phyloP scores from a whole-genome alignment of 2,797 vertebrate genomes.

The Sebastes wilsoni region DNA sequence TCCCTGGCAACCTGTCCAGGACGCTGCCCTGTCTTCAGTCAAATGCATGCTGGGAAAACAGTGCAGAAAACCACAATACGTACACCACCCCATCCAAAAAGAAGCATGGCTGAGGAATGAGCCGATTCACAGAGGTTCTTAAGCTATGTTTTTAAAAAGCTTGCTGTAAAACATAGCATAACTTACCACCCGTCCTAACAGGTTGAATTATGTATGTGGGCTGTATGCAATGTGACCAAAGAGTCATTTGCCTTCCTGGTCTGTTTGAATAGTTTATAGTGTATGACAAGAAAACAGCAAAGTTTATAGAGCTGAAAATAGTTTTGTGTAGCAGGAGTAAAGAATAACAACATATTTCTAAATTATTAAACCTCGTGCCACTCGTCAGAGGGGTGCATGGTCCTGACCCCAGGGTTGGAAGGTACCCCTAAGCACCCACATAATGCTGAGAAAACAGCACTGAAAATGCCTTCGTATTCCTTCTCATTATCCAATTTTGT shows the following conservation, averaged over 20 bases:
- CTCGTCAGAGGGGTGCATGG: no score
- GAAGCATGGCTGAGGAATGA: not conserved
- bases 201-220: not conserved
- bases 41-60: slow-evolving; percentile 7
- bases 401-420: not conserved
- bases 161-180: not conserved
- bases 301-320: not conserved
- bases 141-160: no score
- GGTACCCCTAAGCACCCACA: no score
- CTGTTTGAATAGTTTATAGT: no score
- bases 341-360: no score
- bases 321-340: not conserved
- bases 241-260: no score
- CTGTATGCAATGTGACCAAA: no score
- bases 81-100: not conserved
- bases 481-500: no score
- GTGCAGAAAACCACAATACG: not conserved
- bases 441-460: no score
- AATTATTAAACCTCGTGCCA: no score
- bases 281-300: no score
- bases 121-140: not conserved
- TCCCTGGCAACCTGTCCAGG: not conserved
- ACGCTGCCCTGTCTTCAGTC: not conserved
- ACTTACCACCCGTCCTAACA: not conserved
- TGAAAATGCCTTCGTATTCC: no score